These are phyloP conservation scores for Mythimna lalbum DNA, from an alignment of 2,888 invertebrate species.

Conservation along the genomic window DNA sequence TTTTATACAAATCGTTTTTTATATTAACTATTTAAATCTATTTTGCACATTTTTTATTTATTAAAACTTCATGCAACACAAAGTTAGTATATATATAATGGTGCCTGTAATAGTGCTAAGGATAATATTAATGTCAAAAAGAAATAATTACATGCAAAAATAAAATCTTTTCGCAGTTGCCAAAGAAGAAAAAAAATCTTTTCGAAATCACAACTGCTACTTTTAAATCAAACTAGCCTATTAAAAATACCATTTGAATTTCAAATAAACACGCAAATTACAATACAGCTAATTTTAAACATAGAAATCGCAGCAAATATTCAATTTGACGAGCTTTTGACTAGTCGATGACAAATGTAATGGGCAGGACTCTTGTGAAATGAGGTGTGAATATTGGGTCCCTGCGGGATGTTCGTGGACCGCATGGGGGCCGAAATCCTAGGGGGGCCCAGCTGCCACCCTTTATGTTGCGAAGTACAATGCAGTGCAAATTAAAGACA, in stretches of 20 bases:
- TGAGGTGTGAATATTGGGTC: slow-evolving; percentile 90
- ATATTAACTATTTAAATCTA: too few species aligned
- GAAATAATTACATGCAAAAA: too few species aligned
- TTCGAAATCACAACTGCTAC: too few species aligned
- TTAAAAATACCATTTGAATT: slow-evolving; percentile 38
- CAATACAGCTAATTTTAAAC: slow-evolving; percentile 74
- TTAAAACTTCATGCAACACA: too few species aligned
- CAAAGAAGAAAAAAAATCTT: too few species aligned
- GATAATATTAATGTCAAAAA: too few species aligned
- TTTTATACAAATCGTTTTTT: too few species aligned
- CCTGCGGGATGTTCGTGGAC: slow-evolving; percentile 79
- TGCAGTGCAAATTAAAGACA: slow-evolving; percentile 81
- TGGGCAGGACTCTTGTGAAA: slow-evolving; percentile 85
- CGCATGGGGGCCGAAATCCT: slow-evolving; percentile 76
- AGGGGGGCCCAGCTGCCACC: slow-evolving; percentile 81
- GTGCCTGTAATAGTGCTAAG: too few species aligned
- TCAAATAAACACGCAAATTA: slow-evolving; percentile 55
- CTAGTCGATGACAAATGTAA: slow-evolving; percentile 82
- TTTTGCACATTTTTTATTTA: too few species aligned
- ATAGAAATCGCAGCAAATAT: slow-evolving; percentile 66
- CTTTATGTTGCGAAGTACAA: slow-evolving; percentile 78
- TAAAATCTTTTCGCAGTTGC: too few species aligned
- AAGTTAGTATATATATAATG: too few species aligned
- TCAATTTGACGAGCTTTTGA: slow-evolving; percentile 77
- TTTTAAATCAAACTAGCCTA: not conserved